These are phyloP conservation scores for Bos javanicus DNA, from an alignment of 2,113 vertebrate species.

Conservation along the genomic window DNA sequence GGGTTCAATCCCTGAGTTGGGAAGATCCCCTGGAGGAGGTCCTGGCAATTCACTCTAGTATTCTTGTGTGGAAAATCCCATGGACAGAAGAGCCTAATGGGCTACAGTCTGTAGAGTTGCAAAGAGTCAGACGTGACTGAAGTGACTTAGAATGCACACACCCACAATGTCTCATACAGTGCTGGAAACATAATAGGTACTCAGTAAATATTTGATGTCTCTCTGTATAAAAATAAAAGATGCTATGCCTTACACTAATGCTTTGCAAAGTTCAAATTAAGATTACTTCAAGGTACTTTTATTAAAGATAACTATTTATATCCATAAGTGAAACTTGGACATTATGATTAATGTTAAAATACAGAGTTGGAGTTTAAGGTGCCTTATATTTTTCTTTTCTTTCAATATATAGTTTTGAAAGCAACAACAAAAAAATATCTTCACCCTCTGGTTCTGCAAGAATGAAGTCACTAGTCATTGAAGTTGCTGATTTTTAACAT, in stretches of 20 bases:
- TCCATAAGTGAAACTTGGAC: accelerated
- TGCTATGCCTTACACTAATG: not conserved
- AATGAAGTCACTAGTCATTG: not conserved
- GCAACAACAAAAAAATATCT: not conserved
- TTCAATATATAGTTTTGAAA: not conserved
- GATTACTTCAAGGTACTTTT: not conserved
- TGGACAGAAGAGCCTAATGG: not conserved
- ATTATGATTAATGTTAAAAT: not conserved
- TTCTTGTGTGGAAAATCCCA: not conserved
- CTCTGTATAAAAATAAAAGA: not conserved
- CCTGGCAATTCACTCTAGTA: not conserved
- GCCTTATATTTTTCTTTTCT: not conserved
- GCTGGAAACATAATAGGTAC: not conserved
- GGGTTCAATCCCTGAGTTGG: not conserved
- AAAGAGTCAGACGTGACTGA: not conserved
- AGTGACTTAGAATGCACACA: not conserved
- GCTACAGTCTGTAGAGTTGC: not conserved
- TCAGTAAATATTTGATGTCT: not conserved
- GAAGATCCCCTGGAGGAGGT: not conserved
- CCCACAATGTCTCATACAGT: not conserved
- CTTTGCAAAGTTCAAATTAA: not conserved
- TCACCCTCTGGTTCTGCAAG: not conserved
- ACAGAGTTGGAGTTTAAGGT: not conserved
- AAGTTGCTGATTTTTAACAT: not conserved
- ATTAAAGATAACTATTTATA: not conserved